Evolutionary conservation across 2,113 vertebrate species (phyloP), one percentile per base, ranked within the genome.

Genomic region (Boleophthalmus pectinirostris): DNA sequence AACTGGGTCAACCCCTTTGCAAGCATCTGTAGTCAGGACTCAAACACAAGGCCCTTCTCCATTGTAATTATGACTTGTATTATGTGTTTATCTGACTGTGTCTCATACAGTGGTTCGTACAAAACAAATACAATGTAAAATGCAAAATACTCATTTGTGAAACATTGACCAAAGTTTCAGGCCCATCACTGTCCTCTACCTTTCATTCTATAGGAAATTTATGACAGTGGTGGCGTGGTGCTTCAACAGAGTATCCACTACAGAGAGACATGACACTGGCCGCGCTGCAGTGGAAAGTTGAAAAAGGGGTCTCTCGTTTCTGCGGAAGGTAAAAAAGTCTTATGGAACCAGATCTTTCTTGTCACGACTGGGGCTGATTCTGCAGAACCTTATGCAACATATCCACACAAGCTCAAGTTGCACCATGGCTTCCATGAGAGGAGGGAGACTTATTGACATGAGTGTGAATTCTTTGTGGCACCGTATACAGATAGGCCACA

Each of bases 331-430:
- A 35, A 75, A 75, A 77, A 18, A 78, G 66, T 33, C 51, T 76
- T 77, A 74, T 75, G 70, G 65, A 87, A 77, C 72, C 49, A 66
- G 78, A 84, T 85, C 79, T 74, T 70, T 15, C 51, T 53, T 33
- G 65, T 51, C 71, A 29, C 8, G 35, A 38, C 35, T 33, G 67
- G 65, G 74, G 75, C 79, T 77, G 75, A 80, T 73, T 38, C 61
- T 65, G 67, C 72, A 25, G 13, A 60, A 7, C 57, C 60, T 88
- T 86, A 86, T 72, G 80, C 81, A 88, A 87, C 68, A 20, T 33
- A 56, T 60, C 64, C 63, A 80, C 21, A 25, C 68, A 43, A 54
- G 68, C 67, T 83, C 76, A 76, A 58, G 3, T 77, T 85, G 67
- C 82, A 75, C 58, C 0, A 7, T 47, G 46, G 47, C 76, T 16